Conservation (phyloP, 1,140 invertebrate genomes). For the Drosophila punjabiensis region DNA sequence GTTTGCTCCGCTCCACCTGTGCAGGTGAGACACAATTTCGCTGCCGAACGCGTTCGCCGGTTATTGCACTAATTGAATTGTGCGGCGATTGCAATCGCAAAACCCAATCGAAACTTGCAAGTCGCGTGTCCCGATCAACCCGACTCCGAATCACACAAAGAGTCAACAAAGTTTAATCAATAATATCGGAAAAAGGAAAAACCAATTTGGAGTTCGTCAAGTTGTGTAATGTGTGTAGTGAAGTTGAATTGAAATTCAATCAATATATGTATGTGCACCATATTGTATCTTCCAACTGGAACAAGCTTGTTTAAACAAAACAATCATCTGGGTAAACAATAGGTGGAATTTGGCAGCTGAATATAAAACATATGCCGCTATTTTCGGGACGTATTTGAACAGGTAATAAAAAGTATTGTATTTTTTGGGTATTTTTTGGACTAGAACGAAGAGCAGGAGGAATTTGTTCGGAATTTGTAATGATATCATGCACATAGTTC, state of each 20-base stretch:
- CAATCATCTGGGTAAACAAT: slow-evolving; percentile 50
- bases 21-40: slow-evolving; percentile 67
- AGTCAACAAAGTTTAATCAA: slow-evolving; percentile 52
- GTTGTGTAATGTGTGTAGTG: slow-evolving; percentile 53
- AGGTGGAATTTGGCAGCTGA: slow-evolving; percentile 31
- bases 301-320: slow-evolving; percentile 47
- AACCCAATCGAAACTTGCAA: slow-evolving; percentile 11
- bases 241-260: slow-evolving; percentile 29
- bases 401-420: slow-evolving; percentile 59
- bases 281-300: slow-evolving; percentile 25
- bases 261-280: slow-evolving; percentile 20
- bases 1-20: slow-evolving; percentile 74
- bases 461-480: background rate
- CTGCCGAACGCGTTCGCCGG: slow-evolving; percentile 27
- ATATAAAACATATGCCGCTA: slow-evolving; percentile 63
- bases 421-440: slow-evolving; percentile 22
- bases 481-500: slow-evolving; percentile 3
- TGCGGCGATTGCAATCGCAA: slow-evolving; percentile 28
- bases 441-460: slow-evolving; percentile 7
- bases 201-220: slow-evolving; percentile 20
- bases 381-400: slow-evolving; percentile 57
- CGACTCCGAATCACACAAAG: slow-evolving; percentile 8
- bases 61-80: slow-evolving; percentile 57
- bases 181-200: slow-evolving; percentile 41
- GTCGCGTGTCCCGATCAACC: slow-evolving; percentile 9